Percentiles rank a stretch among this genome's conserved stretches.
These are phyloP conservation scores for Gasteruption jaculator DNA, from an alignment of 2,888 invertebrate genomes.

Conservation along the genomic window DNA sequence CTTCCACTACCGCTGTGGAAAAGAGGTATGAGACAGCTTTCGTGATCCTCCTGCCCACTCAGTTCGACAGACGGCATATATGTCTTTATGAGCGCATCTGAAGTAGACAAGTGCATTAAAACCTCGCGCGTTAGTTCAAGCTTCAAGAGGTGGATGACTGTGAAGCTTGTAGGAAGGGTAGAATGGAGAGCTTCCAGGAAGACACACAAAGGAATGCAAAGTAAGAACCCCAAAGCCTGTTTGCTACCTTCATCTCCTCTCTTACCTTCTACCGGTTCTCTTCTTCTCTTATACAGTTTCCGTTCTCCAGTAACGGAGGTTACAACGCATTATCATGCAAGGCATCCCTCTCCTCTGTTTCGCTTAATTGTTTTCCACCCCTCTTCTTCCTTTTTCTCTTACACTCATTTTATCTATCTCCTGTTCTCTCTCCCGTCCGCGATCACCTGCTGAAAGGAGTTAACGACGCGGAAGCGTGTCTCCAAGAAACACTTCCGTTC, in stretches of 20 bases:
- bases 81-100: conserved; percentile 50
- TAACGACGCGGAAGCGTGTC: conserved; percentile 23
- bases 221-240: conserved; percentile 41
- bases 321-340: conserved; percentile 48
- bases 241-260: conserved; percentile 16
- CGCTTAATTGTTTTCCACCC: conserved; percentile 40
- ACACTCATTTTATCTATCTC: neutral
- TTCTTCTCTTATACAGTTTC: conserved; percentile 40
- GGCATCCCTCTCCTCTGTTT: conserved; percentile 36
- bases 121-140: conserved; percentile 50
- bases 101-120: conserved; percentile 53
- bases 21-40: too few relatives aligned
- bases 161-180: conserved; percentile 27
- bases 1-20: conserved; percentile 26
- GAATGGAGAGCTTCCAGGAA: conserved; percentile 36
- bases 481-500: too few relatives aligned
- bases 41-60: conserved; percentile 33
- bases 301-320: conserved; percentile 35
- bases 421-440: conserved; percentile 5
- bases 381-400: conserved; percentile 15
- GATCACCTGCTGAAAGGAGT: conserved; percentile 25
- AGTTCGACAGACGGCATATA: conserved; percentile 42
- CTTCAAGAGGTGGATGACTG: conserved; percentile 35
- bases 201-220: conserved; percentile 51
- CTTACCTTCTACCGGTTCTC: conserved; percentile 19